Evolutionary conservation across 2,888 invertebrate species (phyloP), one percentile per base, ranked within the genome.

Genomic region (Esperia sulphurella): DNA sequence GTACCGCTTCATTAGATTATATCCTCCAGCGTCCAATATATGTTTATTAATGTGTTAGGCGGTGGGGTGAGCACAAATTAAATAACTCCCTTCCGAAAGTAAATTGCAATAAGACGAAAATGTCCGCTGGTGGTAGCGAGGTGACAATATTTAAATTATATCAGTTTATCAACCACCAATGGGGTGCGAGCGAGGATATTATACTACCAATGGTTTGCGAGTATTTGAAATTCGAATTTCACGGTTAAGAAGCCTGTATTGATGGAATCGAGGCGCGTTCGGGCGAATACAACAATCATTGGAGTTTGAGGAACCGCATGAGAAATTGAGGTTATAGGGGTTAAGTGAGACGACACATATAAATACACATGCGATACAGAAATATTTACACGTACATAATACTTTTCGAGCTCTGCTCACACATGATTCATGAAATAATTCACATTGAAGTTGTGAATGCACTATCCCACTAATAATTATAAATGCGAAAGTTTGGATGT

Each of bases 101-200:
- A 85, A 83, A 87, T 88, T 87, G 85, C 82, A 75, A 76, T 79
- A 80, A 81, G 79, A 77, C 75, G 75, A 75, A 72, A 79, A 71
- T 75, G 75, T 70, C 64, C 68, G 67, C 57, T 70, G 65, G 46
- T 46, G 51, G 41, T 70, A 46, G 43, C 69, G 74, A 75, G 79
- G 77, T 82, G 83, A 83, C 78, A 85, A 84, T 87, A 84, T 87
- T 85, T 84, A 83, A 84, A 84, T 85, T 84, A 82, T 75, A 85
- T 87, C 82, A 79, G 64, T 68, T 79, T 79, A 74, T 74, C 69
- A 71, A 64, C 72, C 53, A 63, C 88, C 86, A 86, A 87, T 86
- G 63, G 74, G 68, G 57, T 54, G 55, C 49, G 59, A 56, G 62
- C 50, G 55, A 57, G 50, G 54, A 50, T 52, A 49, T 13, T 35